Evolutionary conservation across 2,797 vertebrate species (phyloP), one percentile per base, ranked within the genome.

Genomic region (Naso thynnoides): DNA sequence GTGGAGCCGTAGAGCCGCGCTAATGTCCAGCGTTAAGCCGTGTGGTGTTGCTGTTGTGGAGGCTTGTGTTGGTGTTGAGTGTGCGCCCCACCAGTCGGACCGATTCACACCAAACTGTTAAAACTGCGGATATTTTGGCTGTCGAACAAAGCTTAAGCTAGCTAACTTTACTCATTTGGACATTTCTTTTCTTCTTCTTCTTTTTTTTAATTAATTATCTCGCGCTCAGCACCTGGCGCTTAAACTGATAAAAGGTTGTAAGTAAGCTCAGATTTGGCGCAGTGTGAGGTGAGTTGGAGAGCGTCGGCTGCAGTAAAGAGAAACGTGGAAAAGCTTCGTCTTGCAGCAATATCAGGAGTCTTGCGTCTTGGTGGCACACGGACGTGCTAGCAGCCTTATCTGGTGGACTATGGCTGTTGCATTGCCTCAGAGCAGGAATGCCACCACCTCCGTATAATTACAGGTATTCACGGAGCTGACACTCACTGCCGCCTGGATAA

Each of bases 391-490:
- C 42, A 1, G 56, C 29, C 24, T 60, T 6, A 13, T 68, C 36
- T 29, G 54, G 65, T 26, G 57, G 49, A 14, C 52, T 42, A 2
- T 27, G 64, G 68, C 81, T 76, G 80, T 74, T 78, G 76, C 76
- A 24, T 71, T 5, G 77, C 79, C 76, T 80, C 54, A 1, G 56
- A 89, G 84, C 15, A 75, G 85, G 78, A 83, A 88, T 76, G 76
- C 70, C 81, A 41, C 69, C 84, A 42, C 31, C 50, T 24, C n/a
- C 79, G 62, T 77, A 58, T 84, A 86, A 86, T 89, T 72, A 68
- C 89, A 91, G 84, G 87, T 88, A 73, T 88, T 63, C 86, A 26
- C 64, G 8, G 62, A 11, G 70, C 66, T 70, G 74, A 84, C 88
- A 67, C 83, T 66, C 73, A 29, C 81, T 82, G 72, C 76, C 78